phyloP scores from a whole-genome alignment of 37 sponge, comb jelly and placozoan genomes.

The Diacarnus erythraeanus region DNA sequence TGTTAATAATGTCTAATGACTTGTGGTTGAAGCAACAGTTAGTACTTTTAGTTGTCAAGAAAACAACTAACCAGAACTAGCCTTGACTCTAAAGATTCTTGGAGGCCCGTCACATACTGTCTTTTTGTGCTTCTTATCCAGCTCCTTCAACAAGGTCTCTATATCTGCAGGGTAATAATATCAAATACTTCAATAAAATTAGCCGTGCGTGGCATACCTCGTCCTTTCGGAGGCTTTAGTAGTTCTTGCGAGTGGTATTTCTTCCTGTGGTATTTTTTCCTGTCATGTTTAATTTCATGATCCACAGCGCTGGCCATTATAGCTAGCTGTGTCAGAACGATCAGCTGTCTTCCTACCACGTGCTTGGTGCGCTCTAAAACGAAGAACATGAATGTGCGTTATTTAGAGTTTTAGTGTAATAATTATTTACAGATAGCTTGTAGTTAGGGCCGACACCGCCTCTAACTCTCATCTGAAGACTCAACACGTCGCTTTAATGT shows the following conservation, averaged over 20 bases:
- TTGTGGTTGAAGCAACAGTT: too few relatives aligned
- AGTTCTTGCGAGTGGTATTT: constrained; percentile 32
- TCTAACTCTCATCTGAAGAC: background rate
- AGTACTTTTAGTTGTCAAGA: too few relatives aligned
- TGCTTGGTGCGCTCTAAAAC: constrained; percentile 1
- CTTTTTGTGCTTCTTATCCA: background rate
- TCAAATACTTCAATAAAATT: background rate
- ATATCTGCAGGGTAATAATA: constrained; percentile 9
- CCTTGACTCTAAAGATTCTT: constrained; percentile 22
- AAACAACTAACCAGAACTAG: constrained; percentile 45
- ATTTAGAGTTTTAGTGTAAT: background rate
- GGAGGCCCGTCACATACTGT: background rate
- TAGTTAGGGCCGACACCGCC: too few relatives aligned
- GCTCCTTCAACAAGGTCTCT: constrained; percentile 10
- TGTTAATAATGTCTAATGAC: too few relatives aligned
- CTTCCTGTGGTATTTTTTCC: constrained; percentile 2
- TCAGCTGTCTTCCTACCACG: constrained; percentile 3
- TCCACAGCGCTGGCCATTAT: constrained; percentile 16
- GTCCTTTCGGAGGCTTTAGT: constrained; percentile 20
- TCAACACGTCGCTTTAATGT: constrained; percentile 7
- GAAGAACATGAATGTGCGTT: constrained; percentile 2
- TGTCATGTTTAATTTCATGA: background rate
- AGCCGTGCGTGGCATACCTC: constrained; percentile 14
- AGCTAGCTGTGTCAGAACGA: background rate
- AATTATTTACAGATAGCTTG: background rate